Base-by-base conservation (phyloP, 2,113 vertebrate genomes). In the Pipa parva region DNA sequence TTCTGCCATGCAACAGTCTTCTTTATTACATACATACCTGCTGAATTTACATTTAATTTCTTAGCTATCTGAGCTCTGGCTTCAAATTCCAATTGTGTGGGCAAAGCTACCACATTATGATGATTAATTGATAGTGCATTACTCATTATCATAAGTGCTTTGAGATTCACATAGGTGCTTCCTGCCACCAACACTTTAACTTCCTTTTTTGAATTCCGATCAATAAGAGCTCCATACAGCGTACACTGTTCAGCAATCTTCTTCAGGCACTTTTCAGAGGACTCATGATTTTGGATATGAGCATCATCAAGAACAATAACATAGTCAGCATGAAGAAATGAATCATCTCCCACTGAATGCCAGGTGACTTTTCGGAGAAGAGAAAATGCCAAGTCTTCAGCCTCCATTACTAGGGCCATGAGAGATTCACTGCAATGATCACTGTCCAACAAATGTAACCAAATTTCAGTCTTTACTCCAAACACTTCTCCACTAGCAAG, bases 251-350 rank as follows among this genome's bases (percentile, higher is more conserved):
- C 75, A 3, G 76, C 72, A 17, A 83, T 63, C 78, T 72, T 76
- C 7, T 68, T 80, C 50, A 90, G 74, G 59, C 33, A 71, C 4
- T 60, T 56, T 51, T 79, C 85, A 22, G 63, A 3, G 0, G 62
- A 17, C 0, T 66, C 24, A 50, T 72, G 74, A n/a, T 83, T 74
- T 15, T 2, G 28, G 7, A 73, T 63, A 0, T 58, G 45, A 5
- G 46, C 9, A 7, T 97, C 92, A 11, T 95, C 92, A 71, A 97
- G 87, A 63, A 98, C 7, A 37, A 99, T 72, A 58, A 97, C 28
- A 49, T 95, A 28, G 2, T 92, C 82, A 0, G 94, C 95, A 7
- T 85, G 68, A 3, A 36, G 8, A 78, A 99, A 98, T 58, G 92
- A 90, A 3, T 80, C 60, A 3, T 84, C 72, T n/a, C 71, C 52